Evolutionary conservation across 2,113 vertebrate genomes (phyloP).

Genomic region (Pygoscelis adeliae): DNA sequence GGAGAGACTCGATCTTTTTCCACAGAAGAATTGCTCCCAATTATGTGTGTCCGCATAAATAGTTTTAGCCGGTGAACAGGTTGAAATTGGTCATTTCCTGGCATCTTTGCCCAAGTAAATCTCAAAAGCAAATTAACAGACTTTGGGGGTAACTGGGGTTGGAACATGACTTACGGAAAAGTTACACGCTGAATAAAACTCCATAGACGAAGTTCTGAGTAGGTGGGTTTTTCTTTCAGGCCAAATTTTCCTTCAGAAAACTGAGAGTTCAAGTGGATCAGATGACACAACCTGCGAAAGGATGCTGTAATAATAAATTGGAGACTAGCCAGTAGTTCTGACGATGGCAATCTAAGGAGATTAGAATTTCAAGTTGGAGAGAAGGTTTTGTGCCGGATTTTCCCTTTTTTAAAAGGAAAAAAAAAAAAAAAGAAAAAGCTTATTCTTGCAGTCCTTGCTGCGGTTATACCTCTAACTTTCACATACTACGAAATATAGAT

Average conservation of each 20-base stretch:
- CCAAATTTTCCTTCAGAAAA: background rate
- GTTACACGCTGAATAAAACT: background rate
- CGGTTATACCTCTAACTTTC: background rate
- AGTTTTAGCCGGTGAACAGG: background rate
- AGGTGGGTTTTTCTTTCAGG: background rate
- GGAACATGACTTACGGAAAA: background rate
- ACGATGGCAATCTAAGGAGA: background rate
- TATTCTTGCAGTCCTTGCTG: background rate
- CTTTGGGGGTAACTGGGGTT: background rate
- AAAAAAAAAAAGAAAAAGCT: background rate
- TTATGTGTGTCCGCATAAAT: background rate
- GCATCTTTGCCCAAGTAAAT: background rate
- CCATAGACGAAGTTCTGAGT: background rate
- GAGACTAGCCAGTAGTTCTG: background rate
- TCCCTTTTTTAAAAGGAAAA: background rate
- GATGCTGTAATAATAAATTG: slow-evolving; percentile 5
- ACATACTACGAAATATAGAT: background rate
- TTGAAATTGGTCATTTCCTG: background rate
- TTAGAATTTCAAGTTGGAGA: slow-evolving; percentile 28
- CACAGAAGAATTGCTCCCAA: background rate
- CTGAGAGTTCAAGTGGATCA: slow-evolving; percentile 7
- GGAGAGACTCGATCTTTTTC: background rate
- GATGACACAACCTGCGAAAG: background rate
- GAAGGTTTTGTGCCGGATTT: slow-evolving; percentile 30
- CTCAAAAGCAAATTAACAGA: background rate